Conservation (phyloP, 2,113 vertebrate genomes). For the Uria lomvia region DNA sequence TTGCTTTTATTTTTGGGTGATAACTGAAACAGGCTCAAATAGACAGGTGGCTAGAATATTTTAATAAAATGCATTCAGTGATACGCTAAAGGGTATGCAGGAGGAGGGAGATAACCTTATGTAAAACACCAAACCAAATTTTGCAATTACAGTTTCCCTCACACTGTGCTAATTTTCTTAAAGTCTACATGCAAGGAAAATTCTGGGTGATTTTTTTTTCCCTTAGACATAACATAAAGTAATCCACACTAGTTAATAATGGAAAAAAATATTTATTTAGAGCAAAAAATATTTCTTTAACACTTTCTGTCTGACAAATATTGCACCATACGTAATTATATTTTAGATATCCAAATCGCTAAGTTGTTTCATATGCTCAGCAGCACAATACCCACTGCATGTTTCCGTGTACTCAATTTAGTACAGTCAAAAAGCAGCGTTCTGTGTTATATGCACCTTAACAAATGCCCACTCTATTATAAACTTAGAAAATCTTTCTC, state of each 20-base stretch:
- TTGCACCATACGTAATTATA: neutral
- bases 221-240: neutral
- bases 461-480: neutral
- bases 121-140: constrained; percentile 57
- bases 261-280: neutral
- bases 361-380: neutral
- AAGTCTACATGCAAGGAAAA: constrained; percentile 2
- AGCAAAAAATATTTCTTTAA: neutral
- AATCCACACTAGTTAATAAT: neutral
- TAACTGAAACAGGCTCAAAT: constrained; percentile 36
- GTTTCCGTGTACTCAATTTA: neutral
- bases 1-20: constrained; percentile 37
- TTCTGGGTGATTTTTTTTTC: neutral
- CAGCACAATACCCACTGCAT: neutral
- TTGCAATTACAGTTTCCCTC: constrained; percentile 35
- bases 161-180: constrained; percentile 25
- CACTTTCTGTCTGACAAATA: neutral
- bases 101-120: constrained; percentile 38
- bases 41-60: constrained; percentile 44
- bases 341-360: neutral
- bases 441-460: neutral
- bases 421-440: neutral
- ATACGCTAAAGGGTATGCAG: constrained; percentile 45
- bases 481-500: neutral
- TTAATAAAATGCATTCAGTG: constrained; percentile 33